Evolutionary conservation across 2,797 vertebrate species (phyloP).

Genomic region (Diceros bicornis): DNA sequence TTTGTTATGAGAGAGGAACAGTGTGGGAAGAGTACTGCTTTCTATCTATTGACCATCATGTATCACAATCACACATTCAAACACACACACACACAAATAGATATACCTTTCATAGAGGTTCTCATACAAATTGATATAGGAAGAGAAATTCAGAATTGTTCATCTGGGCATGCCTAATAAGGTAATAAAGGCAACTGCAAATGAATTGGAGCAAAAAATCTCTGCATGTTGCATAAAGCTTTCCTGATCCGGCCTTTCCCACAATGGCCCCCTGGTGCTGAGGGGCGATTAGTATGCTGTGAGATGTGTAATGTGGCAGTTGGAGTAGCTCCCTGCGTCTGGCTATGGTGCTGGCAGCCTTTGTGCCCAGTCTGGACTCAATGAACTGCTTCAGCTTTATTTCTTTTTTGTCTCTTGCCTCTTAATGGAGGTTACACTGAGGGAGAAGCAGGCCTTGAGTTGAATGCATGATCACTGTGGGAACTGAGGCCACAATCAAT

Average conservation of each 20-base stretch:
- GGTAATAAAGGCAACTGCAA: conserved; percentile 67
- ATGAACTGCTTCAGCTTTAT: not conserved
- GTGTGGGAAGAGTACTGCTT: not conserved
- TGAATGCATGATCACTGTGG: conserved; percentile 71
- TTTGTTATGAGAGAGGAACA: not conserved
- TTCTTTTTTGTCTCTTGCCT: conserved; percentile 66
- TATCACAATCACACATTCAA: not conserved
- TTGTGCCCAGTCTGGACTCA: conserved; percentile 56
- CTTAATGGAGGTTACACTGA: conserved; percentile 32
- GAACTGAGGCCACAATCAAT: conserved; percentile 29
- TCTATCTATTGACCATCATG: not conserved
- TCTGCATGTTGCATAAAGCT: conserved; percentile 49
- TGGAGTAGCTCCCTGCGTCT: not conserved
- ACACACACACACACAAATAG: not conserved
- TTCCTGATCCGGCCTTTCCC: not conserved
- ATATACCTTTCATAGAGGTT: not conserved
- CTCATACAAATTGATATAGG: conserved; percentile 57
- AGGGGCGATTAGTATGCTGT: not conserved
- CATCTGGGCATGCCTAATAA: conserved; percentile 60
- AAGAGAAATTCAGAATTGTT: conserved; percentile 66
- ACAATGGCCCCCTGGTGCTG: not conserved
- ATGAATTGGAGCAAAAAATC: conserved; percentile 67
- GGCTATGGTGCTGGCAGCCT: not conserved
- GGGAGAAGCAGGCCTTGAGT: not conserved
- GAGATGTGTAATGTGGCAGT: conserved; percentile 42